Evolutionary conservation across 2,888 invertebrate species (phyloP).

Genomic region (Limenitis camilla): DNA sequence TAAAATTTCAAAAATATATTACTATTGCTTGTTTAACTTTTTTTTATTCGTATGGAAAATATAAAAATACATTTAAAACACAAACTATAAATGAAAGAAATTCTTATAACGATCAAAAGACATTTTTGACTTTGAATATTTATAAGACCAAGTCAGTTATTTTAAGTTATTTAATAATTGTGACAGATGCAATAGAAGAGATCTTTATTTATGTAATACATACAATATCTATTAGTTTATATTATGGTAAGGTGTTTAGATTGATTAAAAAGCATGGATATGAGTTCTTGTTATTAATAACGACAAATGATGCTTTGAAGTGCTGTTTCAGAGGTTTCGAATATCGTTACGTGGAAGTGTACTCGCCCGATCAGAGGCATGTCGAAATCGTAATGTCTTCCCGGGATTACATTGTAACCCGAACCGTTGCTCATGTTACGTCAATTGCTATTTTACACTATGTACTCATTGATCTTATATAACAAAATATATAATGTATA

Average conservation of each 20-base stretch:
- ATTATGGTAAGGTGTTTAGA: neutral
- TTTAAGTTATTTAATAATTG: too few species aligned
- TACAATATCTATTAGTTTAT: neutral
- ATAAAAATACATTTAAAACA: too few species aligned
- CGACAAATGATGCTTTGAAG: constrained; percentile 11
- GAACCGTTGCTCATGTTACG: constrained; percentile 52
- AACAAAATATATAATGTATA: too few species aligned
- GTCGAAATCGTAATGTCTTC: constrained; percentile 62
- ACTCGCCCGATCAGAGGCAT: constrained; percentile 33
- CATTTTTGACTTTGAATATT: too few species aligned
- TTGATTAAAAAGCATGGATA: neutral
- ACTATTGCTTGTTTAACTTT: too few species aligned
- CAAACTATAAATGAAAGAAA: too few species aligned
- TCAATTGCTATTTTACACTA: constrained; percentile 6
- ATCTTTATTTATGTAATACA: too few species aligned
- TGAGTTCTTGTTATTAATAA: constrained; percentile 11
- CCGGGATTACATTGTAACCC: constrained; percentile 56
- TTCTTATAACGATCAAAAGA: too few species aligned
- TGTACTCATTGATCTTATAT: neutral
- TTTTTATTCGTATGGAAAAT: too few species aligned
- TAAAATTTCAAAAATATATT: too few species aligned
- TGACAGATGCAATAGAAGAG: too few species aligned
- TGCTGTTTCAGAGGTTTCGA: constrained; percentile 38
- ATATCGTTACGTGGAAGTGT: constrained; percentile 57
- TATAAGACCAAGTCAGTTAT: too few species aligned